Percentiles rank a stretch among this genome's conserved stretches.
These are phyloP conservation scores for Eleutherodactylus coqui DNA, from an alignment of 2,797 vertebrate species.

Conservation along the genomic window DNA sequence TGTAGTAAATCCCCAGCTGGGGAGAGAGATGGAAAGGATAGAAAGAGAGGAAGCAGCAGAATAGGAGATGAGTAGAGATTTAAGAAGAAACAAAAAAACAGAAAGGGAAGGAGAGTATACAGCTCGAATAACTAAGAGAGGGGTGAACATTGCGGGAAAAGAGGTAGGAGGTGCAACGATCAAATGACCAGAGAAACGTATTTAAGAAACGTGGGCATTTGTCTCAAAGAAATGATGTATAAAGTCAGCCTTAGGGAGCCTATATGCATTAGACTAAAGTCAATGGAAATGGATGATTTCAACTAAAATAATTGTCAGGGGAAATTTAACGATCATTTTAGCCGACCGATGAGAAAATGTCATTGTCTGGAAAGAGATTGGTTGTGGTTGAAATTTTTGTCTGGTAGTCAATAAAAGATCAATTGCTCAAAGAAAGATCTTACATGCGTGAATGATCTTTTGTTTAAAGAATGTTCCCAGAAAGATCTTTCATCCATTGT, in stretches of 20 bases:
- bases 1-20: constrained; percentile 60
- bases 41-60: not conserved
- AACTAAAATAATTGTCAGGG: too few relatives aligned
- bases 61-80: constrained; percentile 30
- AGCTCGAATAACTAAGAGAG: not conserved
- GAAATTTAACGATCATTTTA: too few relatives aligned
- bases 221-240: not conserved
- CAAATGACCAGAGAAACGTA: not conserved
- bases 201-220: not conserved
- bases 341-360: too few relatives aligned
- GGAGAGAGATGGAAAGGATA: constrained; percentile 32
- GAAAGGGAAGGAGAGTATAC: not conserved
- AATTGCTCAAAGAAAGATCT: too few relatives aligned
- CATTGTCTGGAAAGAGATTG: too few relatives aligned
- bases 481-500: too few relatives aligned
- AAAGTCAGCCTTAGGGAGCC: not conserved
- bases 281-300: too few relatives aligned
- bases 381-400: too few relatives aligned
- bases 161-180: not conserved
- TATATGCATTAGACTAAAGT: too few relatives aligned
- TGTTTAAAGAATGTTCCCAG: too few relatives aligned
- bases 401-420: too few relatives aligned
- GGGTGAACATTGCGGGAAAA: not conserved
- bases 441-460: too few relatives aligned
- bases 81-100: not conserved